phyloP scores from a whole-genome alignment of 2,113 vertebrate species.

The Leuciscus idus region DNA sequence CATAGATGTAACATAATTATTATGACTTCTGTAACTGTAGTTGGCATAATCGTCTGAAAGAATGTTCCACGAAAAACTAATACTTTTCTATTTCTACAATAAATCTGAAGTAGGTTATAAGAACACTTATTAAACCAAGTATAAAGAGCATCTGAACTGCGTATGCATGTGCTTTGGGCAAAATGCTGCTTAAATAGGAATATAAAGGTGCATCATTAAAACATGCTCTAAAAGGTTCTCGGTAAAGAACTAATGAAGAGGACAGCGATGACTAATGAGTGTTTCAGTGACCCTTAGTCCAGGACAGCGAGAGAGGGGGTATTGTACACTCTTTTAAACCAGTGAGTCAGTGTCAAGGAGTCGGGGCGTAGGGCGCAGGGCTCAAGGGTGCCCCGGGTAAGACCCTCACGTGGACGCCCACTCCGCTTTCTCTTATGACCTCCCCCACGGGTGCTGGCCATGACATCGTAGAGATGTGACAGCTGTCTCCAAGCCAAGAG shows the following conservation, averaged over 20 bases:
- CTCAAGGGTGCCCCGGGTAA: slow-evolving; percentile 68
- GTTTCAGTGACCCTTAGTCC: slow-evolving; percentile 62
- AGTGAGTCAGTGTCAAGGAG: slow-evolving; percentile 58
- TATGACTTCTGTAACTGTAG: background rate
- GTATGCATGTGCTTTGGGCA: slow-evolving; percentile 8
- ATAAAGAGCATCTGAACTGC: background rate
- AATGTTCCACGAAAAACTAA: no score
- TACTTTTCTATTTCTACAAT: background rate
- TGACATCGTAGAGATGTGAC: slow-evolving; percentile 77
- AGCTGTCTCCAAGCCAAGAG: slow-evolving; percentile 76
- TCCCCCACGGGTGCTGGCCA: slow-evolving; percentile 68
- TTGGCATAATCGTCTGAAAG: background rate
- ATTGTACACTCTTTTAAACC: slow-evolving; percentile 8
- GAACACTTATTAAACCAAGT: background rate
- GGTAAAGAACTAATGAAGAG: slow-evolving; percentile 70
- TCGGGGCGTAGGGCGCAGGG: slow-evolving; percentile 59
- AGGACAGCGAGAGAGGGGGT: slow-evolving; percentile 43
- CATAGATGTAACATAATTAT: background rate
- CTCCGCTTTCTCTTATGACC: slow-evolving; percentile 53
- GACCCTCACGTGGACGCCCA: slow-evolving; percentile 61
- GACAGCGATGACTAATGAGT: slow-evolving; percentile 70
- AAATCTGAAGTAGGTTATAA: background rate
- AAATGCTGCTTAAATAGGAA: slow-evolving; percentile 62
- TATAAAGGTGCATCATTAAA: slow-evolving; percentile 63
- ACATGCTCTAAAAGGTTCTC: slow-evolving; percentile 66